These are phyloP conservation scores for Sympetrum striolatum DNA, from an alignment of 2,888 invertebrate genomes.

Conservation along the genomic window DNA sequence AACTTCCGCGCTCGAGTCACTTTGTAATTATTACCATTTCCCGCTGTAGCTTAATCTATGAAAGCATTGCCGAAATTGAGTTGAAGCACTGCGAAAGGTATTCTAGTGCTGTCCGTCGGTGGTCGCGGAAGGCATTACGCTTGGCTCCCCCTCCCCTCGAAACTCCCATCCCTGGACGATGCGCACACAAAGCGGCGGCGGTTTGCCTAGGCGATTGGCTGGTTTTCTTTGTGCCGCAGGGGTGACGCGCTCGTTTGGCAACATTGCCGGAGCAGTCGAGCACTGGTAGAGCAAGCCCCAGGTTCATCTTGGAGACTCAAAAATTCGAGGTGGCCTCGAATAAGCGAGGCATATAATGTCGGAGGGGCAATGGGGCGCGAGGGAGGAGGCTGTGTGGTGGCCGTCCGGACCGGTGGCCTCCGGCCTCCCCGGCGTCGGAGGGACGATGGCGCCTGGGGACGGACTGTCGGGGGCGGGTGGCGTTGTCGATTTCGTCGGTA, in stretches of 20 bases:
- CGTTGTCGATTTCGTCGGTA: conserved; percentile 41
- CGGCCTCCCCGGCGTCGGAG: conserved; percentile 24
- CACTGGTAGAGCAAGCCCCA: conserved; percentile 50
- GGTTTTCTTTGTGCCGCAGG: conserved; percentile 49
- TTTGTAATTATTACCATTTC: background rate
- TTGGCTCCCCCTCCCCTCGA: conserved; percentile 51
- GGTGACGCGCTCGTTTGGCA: conserved; percentile 58
- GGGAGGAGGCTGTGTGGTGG: conserved; percentile 68
- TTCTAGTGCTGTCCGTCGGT: conserved; percentile 45
- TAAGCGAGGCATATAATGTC: conserved; percentile 61
- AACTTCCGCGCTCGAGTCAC: conserved; percentile 43
- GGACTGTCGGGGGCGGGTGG: conserved; percentile 15
- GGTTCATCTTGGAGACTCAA: conserved; percentile 36
- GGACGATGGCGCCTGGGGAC: conserved; percentile 14
- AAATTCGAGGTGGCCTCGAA: conserved; percentile 53
- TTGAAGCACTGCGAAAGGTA: conserved; percentile 46
- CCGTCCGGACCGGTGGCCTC: conserved; percentile 49
- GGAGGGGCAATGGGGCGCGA: conserved; percentile 72
- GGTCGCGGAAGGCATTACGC: conserved; percentile 47
- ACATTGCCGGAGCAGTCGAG: conserved; percentile 55
- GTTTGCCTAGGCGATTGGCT: conserved; percentile 46
- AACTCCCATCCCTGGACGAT: conserved; percentile 48
- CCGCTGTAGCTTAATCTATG: background rate
- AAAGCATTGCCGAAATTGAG: conserved; percentile 47
- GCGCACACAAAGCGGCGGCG: conserved; percentile 52